A percentile compares a stretch with the other conserved stretches of the same genome.
phyloP scores from a whole-genome alignment of 2,888 invertebrate genomes.

The Ophraella communa region DNA sequence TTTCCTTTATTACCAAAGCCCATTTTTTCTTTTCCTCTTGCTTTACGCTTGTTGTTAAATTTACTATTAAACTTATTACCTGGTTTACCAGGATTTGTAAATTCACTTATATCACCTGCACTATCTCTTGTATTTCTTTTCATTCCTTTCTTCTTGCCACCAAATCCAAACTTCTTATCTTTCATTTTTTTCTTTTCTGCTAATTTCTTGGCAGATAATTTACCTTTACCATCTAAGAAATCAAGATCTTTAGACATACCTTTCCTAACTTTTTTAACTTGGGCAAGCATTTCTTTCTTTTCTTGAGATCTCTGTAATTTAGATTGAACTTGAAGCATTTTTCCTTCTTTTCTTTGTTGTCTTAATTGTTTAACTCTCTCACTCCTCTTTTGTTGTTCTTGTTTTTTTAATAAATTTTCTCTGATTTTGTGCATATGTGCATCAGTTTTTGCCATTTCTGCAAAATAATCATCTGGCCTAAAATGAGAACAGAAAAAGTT shows the following conservation, averaged over 20 bases:
- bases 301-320: conserved; percentile 86
- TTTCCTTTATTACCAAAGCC: conserved; percentile 47
- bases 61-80: conserved; percentile 42
- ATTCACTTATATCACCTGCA: conserved; percentile 70
- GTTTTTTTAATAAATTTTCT: conserved; percentile 81
- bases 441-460: conserved; percentile 98
- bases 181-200: conserved; percentile 70
- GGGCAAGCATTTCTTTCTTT: conserved; percentile 89
- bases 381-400: conserved; percentile 82
- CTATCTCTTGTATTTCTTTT: conserved; percentile 89
- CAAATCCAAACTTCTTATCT: conserved; percentile 91
- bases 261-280: conserved; percentile 92
- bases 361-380: conserved; percentile 91
- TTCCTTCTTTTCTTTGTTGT: conserved; percentile 91
- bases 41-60: conserved; percentile 45
- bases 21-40: conserved; percentile 62
- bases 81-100: conserved; percentile 53
- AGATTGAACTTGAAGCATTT: conserved; percentile 83
- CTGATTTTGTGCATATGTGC: conserved; percentile 96
- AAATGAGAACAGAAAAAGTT: conserved; percentile 26
- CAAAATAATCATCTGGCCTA: conserved; percentile 95
- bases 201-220: conserved; percentile 48
- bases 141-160: conserved; percentile 90
- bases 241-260: conserved; percentile 78
- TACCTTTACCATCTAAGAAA: conserved; percentile 72